Evolutionary conservation across 2,797 vertebrate species (phyloP).

Genomic region (Distichodus sexfasciatus): DNA sequence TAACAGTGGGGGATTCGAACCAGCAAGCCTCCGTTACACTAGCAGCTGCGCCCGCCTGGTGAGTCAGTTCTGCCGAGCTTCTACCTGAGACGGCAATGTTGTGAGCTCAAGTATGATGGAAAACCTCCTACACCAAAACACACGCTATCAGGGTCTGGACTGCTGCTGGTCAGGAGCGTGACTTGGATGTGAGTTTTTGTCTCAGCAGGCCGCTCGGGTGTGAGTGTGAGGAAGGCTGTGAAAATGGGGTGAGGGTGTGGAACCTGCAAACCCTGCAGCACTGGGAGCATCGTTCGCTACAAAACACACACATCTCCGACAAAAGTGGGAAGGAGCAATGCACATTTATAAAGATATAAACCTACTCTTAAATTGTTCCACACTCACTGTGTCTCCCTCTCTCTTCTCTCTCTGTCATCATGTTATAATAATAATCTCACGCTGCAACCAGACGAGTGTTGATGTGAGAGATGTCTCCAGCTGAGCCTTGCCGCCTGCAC

Average conservation of each 20-base stretch:
- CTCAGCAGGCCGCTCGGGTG: not conserved
- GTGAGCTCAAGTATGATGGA: too few species aligned
- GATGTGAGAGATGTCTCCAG: not conserved
- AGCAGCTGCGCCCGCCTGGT: too few species aligned
- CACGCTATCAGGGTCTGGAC: not conserved
- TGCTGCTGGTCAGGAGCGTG: not conserved
- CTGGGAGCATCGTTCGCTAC: too few species aligned
- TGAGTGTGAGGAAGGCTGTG: constrained; percentile 7
- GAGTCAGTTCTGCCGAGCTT: too few species aligned
- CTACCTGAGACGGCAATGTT: too few species aligned
- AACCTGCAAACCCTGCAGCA: not conserved
- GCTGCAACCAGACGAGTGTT: not conserved
- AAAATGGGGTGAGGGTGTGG: constrained; percentile 4
- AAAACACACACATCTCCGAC: not conserved
- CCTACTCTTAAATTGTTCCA: too few species aligned
- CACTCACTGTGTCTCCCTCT: not conserved
- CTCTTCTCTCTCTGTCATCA: not conserved
- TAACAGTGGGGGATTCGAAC: too few species aligned
- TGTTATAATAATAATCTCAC: not conserved
- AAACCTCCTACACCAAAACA: too few species aligned
- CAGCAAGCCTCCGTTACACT: too few species aligned
- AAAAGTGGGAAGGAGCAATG: too few species aligned
- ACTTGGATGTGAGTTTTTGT: not conserved
- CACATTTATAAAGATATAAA: too few species aligned
- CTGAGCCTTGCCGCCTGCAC: not conserved